Base-by-base conservation (phyloP, 2,113 vertebrate genomes). In the Nanorana parkeri region DNA sequence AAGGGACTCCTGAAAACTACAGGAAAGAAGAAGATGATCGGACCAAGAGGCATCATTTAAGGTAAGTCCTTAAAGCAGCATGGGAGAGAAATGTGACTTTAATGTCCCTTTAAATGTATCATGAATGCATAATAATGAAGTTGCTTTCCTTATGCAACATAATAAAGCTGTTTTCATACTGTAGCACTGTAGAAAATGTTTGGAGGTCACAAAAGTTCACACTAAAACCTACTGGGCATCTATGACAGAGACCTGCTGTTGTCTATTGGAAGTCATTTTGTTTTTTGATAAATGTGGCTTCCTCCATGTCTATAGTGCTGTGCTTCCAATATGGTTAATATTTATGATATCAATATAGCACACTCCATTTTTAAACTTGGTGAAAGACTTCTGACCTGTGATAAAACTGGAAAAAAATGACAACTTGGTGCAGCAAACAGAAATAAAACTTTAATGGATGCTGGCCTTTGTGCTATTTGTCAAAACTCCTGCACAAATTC, bases 401-500 rank as follows among this genome's bases (percentile, higher is more conserved):
- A 63, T 71, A 71, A 80, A 80, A 71, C 5, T 63, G 13, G 67
- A 63, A 29, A 58, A 73, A 81, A 81, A 81, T 76, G 60, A 80
- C 20, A 52, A 73, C 15, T 36, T 11, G 15, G 23, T 65, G 41
- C 68, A 64, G 56, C 65, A 81, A 64, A 73, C 68, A 81, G 58
- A 55, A 81, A 73, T 72, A 73, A 54, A 81, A 65, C 26, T 17
- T 65, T 24, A 73, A 81, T 73, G 47, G 68, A 81, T 81, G 69
- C 58, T 81, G 32, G 24, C 68, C 68, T 71, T 65, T 72, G 79
- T 73, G 56, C 79, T 73, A 81, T 73, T 81, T 81, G 64, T 81
- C 79, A 72, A 81, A 73, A 64, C 56, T 65, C 55, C 58, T 81
- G 26, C 68, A 81, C 69, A 63, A 81, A 81, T 73, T 73, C 79